These are phyloP conservation scores for Oncorhynchus gorbuscha DNA, from an alignment of 2,113 vertebrate species.

Conservation along the genomic window DNA sequence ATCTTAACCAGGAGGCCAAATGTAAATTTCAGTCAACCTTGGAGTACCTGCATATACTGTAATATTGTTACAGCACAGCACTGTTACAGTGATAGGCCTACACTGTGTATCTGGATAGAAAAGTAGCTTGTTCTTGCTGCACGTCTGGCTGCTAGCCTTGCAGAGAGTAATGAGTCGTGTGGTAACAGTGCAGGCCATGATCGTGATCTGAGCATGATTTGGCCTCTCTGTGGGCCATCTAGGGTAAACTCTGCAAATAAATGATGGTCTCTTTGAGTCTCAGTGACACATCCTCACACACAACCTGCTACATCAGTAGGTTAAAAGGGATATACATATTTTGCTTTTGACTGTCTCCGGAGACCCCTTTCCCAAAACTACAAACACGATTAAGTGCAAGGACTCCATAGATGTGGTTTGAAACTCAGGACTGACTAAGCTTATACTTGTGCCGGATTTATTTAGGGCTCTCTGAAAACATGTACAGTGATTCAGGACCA, in stretches of 20 bases:
- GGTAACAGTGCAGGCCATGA: conserved; percentile 30
- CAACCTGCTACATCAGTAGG: conserved; percentile 30
- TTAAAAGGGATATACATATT: neutral
- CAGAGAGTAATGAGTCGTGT: neutral
- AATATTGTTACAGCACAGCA: neutral
- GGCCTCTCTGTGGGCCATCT: conserved; percentile 51
- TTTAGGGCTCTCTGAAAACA: conserved; percentile 11
- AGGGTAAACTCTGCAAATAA: conserved; percentile 71
- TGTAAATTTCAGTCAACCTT: neutral
- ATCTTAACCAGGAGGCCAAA: neutral
- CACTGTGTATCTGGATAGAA: neutral
- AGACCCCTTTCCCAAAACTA: neutral
- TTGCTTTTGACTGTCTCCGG: neutral
- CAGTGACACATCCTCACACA: conserved; percentile 43
- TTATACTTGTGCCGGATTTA: neutral
- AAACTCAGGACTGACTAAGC: neutral
- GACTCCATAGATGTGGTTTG: neutral
- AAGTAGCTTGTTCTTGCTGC: neutral
- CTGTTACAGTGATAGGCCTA: neutral
- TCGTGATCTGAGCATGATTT: conserved; percentile 34
- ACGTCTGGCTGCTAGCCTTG: neutral
- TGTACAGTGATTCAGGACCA: conserved; percentile 45
- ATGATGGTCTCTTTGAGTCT: conserved; percentile 50
- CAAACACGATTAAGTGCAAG: neutral
- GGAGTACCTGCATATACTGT: too few species aligned